These are phyloP conservation scores for Syngnathoides biaculeatus DNA, from an alignment of 2,113 vertebrate species.

Conservation along the genomic window DNA sequence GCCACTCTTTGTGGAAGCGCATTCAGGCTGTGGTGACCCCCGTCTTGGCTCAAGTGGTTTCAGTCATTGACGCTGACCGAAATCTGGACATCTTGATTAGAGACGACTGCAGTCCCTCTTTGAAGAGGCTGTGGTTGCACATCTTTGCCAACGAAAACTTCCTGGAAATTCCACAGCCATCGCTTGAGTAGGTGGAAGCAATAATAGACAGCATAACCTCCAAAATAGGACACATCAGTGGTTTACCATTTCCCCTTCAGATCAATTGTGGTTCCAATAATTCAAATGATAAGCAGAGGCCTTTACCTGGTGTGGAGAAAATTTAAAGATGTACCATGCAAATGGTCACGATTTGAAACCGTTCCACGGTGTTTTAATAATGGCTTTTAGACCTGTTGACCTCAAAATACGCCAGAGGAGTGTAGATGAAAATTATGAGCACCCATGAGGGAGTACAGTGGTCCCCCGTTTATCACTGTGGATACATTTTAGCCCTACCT, in stretches of 20 bases:
- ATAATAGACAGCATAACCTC: background rate
- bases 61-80: constrained; percentile 82
- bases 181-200: constrained; percentile 64
- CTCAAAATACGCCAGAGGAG: too few relatives aligned
- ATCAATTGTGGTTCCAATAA: too few relatives aligned
- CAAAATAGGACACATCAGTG: background rate
- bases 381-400: too few relatives aligned
- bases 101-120: constrained; percentile 46
- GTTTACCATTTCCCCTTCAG: too few relatives aligned
- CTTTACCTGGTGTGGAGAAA: too few relatives aligned
- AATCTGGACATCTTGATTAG: constrained; percentile 83
- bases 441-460: too few relatives aligned
- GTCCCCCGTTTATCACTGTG: too few relatives aligned
- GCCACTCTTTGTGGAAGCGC: constrained; percentile 88
- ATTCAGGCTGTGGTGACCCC: constrained; percentile 82
- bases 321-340: background rate
- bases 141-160: constrained; percentile 83
- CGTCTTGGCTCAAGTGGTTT: constrained; percentile 82
- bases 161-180: constrained; percentile 71
- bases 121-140: constrained; percentile 85
- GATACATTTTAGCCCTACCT: too few relatives aligned
- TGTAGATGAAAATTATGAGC: too few relatives aligned
- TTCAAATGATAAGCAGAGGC: too few relatives aligned
- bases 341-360: too few relatives aligned
- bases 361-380: too few relatives aligned